Percentiles rank a stretch among this genome's conserved stretches.
phyloP scores from a whole-genome alignment of 2,888 invertebrate species.

The Drosophila helvetica region DNA sequence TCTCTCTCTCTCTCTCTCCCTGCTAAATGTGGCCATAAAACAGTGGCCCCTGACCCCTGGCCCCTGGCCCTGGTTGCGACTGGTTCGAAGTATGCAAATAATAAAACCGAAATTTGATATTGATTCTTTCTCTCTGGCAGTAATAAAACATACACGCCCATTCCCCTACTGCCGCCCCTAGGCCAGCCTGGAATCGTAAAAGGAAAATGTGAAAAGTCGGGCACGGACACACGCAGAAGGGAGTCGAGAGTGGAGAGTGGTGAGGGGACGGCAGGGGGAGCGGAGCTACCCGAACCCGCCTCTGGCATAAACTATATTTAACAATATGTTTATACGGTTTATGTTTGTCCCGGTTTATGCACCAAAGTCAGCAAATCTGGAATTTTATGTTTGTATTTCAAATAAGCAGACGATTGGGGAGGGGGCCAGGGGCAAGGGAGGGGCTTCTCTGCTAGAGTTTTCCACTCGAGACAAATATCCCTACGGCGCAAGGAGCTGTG shows the following conservation, averaged over 20 bases:
- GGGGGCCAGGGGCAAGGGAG: not conserved
- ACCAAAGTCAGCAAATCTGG: conserved; percentile 69
- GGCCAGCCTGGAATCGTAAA: conserved; percentile 27
- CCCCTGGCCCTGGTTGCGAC: conserved; percentile 14
- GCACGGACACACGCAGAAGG: not conserved
- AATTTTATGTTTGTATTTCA: conserved; percentile 69
- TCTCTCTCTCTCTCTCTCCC: conserved; percentile 20
- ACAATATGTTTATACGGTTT: conserved; percentile 57
- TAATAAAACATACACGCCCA: conserved; percentile 25
- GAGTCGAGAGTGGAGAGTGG: not conserved
- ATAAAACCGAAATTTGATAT: conserved; percentile 42
- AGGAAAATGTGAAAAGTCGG: conserved; percentile 37
- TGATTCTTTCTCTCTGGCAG: conserved; percentile 18
- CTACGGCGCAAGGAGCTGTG: conserved; percentile 17
- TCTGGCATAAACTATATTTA: conserved; percentile 50
- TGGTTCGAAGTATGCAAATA: conserved; percentile 58
- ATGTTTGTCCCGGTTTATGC: conserved; percentile 54
- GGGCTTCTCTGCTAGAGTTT: not conserved
- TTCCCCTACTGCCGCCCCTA: not conserved
- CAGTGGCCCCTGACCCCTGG: not conserved
- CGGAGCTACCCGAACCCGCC: conserved; percentile 7
- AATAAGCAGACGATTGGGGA: conserved; percentile 24
- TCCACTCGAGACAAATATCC: conserved; percentile 49
- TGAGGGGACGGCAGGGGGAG: too few relatives aligned
- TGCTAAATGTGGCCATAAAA: conserved; percentile 40